Base-by-base conservation (phyloP, 2,888 invertebrate genomes). In the Meiosimyza decipiens region DNA sequence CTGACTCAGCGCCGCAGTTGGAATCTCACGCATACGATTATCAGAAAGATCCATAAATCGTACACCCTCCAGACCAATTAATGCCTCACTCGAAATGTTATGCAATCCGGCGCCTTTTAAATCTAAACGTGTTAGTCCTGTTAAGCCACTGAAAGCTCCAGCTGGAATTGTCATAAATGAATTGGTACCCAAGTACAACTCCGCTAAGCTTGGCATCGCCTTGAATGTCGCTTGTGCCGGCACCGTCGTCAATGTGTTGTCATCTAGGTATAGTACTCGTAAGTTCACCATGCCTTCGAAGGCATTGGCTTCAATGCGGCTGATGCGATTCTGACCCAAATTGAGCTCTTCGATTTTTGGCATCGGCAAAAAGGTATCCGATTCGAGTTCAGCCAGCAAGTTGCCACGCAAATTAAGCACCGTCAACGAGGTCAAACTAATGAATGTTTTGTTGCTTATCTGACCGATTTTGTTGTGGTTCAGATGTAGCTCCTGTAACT, bases 381-480 rank as follows among this genome's bases (percentile, higher is more conserved):
- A 91, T 13, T 91, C 92, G 52, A 96, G 88, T 81, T 93, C 93
- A 83, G 94, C 94, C 68, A 96, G 87, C 80, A 94, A 93, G 87
- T 96, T 96, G 79, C 93, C 92, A 69, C 94, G 90, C 71, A 96
- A 87, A 86, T 94, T 95, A 66, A 96, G 88, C 55, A 95, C 94
- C 6, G 93, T 94, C 73, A 95, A 87, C 6, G 92, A 92, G 78
- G 91, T 91, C 59, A 95, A 88, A 1, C 95, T 95, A 81, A 91
- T 91, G 82, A 95, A 95, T 12, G 95, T 95, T 75, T 89, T 90
- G 85, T 95, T 94, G 68, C 91, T 92, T 33, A 96, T 90, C 52
- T 92, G 91, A 0, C 95, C 94, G 82, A 96, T 90, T 87, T 95
- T 95, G 85, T 96, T 96, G 83, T 94, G 92, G 85, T 94, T 93